phyloP scores from a whole-genome alignment of 2,888 invertebrate species.

The Tetranychus truncatus region DNA sequence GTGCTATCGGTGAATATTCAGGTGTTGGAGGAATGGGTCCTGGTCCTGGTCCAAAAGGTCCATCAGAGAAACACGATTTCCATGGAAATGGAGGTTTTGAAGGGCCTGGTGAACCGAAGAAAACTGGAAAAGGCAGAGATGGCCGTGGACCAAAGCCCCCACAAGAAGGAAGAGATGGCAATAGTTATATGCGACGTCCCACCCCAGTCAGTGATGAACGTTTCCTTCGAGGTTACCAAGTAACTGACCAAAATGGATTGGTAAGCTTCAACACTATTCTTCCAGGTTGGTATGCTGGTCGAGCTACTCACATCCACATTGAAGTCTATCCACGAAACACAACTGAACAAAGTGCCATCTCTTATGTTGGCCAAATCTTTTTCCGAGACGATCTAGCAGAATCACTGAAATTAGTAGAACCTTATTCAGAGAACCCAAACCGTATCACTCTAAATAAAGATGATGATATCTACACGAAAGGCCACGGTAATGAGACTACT shows the following conservation, averaged over 20 bases:
- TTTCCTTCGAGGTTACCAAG: constrained; percentile 19
- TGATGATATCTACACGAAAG: background rate
- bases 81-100: no score
- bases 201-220: constrained; percentile 7
- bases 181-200: background rate
- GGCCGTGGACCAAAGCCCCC: no score
- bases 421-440: background rate
- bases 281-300: constrained; percentile 14
- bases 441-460: background rate
- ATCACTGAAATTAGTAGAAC: background rate
- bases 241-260: constrained; percentile 17
- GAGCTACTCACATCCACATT: constrained; percentile 11
- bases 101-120: background rate
- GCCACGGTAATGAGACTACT: background rate
- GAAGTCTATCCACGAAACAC: background rate
- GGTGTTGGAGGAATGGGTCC: background rate
- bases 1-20: background rate
- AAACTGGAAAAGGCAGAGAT: background rate
- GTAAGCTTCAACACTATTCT: constrained; percentile 16
- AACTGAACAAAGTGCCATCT: background rate
- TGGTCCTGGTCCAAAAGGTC: background rate
- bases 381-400: background rate
- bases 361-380: constrained; percentile 8
- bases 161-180: no score
- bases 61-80: no score